phyloP scores from a whole-genome alignment of 2,888 invertebrate species.

The Morpho helenor region DNA sequence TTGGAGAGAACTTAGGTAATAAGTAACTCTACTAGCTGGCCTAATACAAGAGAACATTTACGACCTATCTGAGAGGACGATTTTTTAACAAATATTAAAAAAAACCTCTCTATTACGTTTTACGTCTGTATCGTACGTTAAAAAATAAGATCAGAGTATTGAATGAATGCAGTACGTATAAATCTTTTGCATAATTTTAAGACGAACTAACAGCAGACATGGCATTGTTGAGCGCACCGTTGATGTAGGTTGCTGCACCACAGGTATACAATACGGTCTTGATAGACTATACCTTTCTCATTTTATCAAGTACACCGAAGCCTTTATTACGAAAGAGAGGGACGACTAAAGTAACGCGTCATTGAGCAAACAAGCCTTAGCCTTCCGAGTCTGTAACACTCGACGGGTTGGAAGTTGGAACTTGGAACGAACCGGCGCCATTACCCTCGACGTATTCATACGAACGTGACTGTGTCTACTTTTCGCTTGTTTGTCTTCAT shows the following conservation, averaged over 20 bases:
- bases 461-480: constrained; percentile 73
- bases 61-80: no score
- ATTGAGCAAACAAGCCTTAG: constrained; percentile 72
- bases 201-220: constrained; percentile 57
- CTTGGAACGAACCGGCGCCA: constrained; percentile 61
- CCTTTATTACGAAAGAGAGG: constrained; percentile 39
- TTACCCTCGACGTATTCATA: constrained; percentile 71
- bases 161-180: constrained; percentile 24
- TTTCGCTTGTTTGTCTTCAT: constrained; percentile 65
- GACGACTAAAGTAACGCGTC: constrained; percentile 52
- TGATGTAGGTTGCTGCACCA: constrained; percentile 74
- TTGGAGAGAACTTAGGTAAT: no score
- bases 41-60: no score
- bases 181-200: constrained; percentile 56
- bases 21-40: no score
- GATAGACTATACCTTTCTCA: constrained; percentile 40
- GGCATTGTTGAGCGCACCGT: constrained; percentile 67
- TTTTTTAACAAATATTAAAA: no score
- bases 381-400: constrained; percentile 68
- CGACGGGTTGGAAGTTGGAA: constrained; percentile 55
- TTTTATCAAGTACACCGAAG: constrained; percentile 26
- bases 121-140: no score
- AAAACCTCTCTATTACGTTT: no score
- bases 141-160: no score
- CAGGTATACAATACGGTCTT: constrained; percentile 49